These are phyloP conservation scores for Enteromius argenteus DNA, from an alignment of 2,797 vertebrate genomes.

Conservation along the genomic window DNA sequence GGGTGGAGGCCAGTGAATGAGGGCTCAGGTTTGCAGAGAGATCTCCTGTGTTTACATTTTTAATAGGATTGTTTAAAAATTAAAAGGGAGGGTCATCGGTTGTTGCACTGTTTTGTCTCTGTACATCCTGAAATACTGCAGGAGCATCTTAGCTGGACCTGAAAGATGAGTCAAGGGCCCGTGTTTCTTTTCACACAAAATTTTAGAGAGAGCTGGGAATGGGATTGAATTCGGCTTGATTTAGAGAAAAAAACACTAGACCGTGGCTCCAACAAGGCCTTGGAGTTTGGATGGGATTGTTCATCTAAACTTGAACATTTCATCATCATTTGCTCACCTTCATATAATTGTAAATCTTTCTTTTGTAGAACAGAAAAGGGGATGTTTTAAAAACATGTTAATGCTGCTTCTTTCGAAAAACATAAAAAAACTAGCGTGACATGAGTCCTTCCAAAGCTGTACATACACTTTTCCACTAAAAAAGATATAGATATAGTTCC, in stretches of 20 bases:
- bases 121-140: not conserved
- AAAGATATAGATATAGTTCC: not conserved
- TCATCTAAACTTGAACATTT: not conserved
- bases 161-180: not conserved
- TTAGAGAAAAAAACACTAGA: not conserved
- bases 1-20: constrained; percentile 20
- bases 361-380: not conserved
- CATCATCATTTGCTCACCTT: not conserved
- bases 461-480: no score
- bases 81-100: constrained; percentile 40
- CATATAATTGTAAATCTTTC: not conserved
- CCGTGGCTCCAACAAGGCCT: not conserved
- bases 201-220: not conserved
- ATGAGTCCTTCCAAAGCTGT: not conserved
- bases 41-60: constrained; percentile 51
- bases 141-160: not conserved
- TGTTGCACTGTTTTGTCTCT: constrained; percentile 30
- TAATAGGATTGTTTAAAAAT: constrained; percentile 58
- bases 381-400: not conserved
- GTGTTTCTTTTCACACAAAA: not conserved
- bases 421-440: not conserved
- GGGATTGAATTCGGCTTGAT: not conserved
- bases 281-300: not conserved
- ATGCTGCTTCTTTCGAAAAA: not conserved
- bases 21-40: constrained; percentile 44